Percentiles rank a stretch among this genome's conserved stretches.
Conservation (phyloP, 2,888 invertebrate genomes). For the Lasioglossum figueresi region DNA sequence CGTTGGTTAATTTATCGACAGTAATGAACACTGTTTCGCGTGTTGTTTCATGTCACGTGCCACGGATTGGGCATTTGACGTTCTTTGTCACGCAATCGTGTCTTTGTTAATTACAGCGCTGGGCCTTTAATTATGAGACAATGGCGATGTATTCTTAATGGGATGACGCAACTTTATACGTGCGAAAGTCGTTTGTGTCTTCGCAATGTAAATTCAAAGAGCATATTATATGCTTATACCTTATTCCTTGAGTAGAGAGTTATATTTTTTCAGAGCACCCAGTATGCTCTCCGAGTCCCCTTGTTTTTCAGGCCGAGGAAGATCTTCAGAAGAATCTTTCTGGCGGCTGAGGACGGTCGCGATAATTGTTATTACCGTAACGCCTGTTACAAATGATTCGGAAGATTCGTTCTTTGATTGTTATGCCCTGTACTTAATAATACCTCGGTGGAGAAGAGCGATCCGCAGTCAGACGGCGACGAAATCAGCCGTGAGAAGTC, state of each 20-base stretch:
- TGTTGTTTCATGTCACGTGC: constrained; percentile 19
- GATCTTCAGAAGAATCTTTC: constrained; percentile 25
- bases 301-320: constrained; percentile 31
- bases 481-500: constrained; percentile 70
- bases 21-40: not conserved
- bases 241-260: not conserved
- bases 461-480: constrained; percentile 51
- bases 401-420: constrained; percentile 75
- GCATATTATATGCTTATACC: not conserved
- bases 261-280: not conserved
- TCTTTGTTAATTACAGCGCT: constrained; percentile 7
- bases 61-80: not conserved
- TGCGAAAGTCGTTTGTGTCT: not conserved
- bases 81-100: constrained; percentile 15
- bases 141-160: constrained; percentile 1
- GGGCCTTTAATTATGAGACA: constrained; percentile 23
- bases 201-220: not conserved
- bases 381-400: constrained; percentile 76
- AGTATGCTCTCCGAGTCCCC: not conserved
- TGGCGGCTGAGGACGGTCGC: constrained; percentile 21
- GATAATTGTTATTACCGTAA: constrained; percentile 75
- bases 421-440: constrained; percentile 75
- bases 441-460: constrained; percentile 57
- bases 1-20: not conserved
- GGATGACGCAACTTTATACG: constrained; percentile 22